Evolutionary conservation across 2,113 vertebrate genomes (phyloP), one percentile per base, ranked within the genome.

Genomic region (Triplophysa dalaica): DNA sequence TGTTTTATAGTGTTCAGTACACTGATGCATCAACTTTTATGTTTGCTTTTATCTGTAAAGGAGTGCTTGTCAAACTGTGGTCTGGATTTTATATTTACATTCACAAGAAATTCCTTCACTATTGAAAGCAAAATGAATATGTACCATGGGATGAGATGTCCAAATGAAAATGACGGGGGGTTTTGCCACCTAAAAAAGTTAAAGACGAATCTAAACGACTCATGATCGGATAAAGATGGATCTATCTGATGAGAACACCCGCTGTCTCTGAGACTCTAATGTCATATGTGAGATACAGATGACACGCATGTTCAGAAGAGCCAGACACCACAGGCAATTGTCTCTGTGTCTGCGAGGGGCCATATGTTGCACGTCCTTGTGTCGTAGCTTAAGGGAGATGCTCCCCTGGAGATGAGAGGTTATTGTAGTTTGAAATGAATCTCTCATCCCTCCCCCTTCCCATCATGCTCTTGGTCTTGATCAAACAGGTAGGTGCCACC

Each of bases 401-500:
- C 83, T 86, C 87, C 90, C 87, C 86, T 82, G 64, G 70, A 84
- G 86, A 90, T 81, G 80, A 87, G 82, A 75, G 70, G 50, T 85
- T 77, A 77, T 70, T 89, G 87, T 82, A 70, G 78, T 84, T 89
- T 82, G 73, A 85, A 85, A 87, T 83, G 65, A 86, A 88, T 84
- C 84, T 77, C 73, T 69, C 81, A 87, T 86, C 77, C 81, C 69
- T 82, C 61, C 52, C 48, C 77, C 50, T 19, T 86, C 82, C 81
- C 78, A 58, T 83, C 26, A 64, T 78, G 79, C 87, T 82, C 82
- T 73, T 38, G 58, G 80, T 72, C 81, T 78, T 29, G 65, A 65
- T 77, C 81, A 70, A 85, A 93, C 94, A 94, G 94, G 94, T 94
- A 93, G 91, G 87, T 90, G 93, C 92, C 91, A 94, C 93, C 93